Evolutionary conservation across 2,797 vertebrate species (phyloP).

Genomic region (Thunnus albacares): DNA sequence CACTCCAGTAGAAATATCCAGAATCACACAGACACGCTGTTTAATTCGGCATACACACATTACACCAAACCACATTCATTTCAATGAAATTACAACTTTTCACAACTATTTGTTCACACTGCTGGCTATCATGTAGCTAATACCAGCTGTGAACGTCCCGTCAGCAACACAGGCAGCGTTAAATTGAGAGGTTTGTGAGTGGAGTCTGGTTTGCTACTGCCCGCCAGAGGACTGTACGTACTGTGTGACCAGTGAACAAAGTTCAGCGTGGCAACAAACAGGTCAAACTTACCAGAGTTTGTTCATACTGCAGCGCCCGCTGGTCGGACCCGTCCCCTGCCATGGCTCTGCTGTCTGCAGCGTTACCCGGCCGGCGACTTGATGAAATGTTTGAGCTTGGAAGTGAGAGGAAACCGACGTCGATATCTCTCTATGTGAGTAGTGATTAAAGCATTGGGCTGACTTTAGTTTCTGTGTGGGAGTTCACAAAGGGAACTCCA

Average conservation of each 20-base stretch:
- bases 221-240: too few relatives aligned
- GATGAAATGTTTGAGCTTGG: conserved; percentile 27
- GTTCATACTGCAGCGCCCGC: conserved; percentile 96
- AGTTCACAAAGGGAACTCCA: conserved; percentile 56
- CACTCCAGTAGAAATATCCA: not conserved
- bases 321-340: conserved; percentile 90
- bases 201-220: not conserved
- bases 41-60: conserved; percentile 35
- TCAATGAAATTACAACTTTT: not conserved
- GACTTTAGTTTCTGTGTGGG: not conserved
- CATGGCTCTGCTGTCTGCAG: conserved; percentile 73
- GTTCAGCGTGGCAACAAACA: conserved; percentile 45
- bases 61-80: not conserved
- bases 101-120: not conserved
- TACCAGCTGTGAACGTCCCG: not conserved
- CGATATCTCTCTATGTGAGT: conserved; percentile 24
- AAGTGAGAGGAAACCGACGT: conserved; percentile 40
- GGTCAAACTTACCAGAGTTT: conserved; percentile 93
- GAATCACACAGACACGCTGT: rapidly evolving
- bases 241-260: conserved; percentile 36
- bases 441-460: conserved; percentile 40
- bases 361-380: conserved; percentile 42
- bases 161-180: not conserved
- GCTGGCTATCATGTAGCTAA: not conserved
- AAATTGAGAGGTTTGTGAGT: not conserved